Evolutionary conservation across 2,113 vertebrate genomes (phyloP).

Genomic region (Sylvietta virens): DNA sequence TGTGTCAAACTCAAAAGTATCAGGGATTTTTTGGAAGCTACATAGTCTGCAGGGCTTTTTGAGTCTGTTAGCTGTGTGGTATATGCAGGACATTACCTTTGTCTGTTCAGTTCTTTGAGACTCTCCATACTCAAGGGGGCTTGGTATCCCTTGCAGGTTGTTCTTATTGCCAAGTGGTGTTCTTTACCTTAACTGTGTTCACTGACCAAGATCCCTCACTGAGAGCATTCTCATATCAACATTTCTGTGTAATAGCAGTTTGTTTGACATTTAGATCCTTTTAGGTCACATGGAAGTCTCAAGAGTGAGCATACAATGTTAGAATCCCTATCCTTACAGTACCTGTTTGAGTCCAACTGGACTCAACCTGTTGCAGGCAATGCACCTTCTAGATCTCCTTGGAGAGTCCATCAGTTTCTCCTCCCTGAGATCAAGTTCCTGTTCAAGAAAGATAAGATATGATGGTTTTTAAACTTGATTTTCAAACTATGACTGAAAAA

Average conservation of each 20-base stretch:
- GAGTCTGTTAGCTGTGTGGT: not conserved
- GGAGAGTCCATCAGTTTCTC: not conserved
- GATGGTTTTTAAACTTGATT: not conserved
- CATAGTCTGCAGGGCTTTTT: not conserved
- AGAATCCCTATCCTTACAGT: not conserved
- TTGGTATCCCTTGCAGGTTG: not conserved
- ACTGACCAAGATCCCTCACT: not conserved
- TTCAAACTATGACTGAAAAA: not conserved
- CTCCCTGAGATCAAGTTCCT: not conserved
- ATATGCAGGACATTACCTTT: not conserved
- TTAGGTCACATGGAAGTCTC: not conserved
- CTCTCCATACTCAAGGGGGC: not conserved
- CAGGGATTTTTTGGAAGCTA: not conserved
- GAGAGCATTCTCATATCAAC: not conserved
- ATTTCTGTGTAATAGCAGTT: not conserved
- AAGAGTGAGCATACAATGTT: not conserved
- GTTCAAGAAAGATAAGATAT: not conserved
- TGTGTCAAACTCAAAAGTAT: not conserved
- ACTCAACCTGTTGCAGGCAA: not conserved
- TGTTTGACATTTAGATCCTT: not conserved
- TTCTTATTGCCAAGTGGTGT: not conserved
- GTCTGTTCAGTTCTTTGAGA: not conserved
- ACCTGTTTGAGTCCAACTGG: not conserved
- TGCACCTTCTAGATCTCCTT: not conserved
- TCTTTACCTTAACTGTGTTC: not conserved